These are phyloP conservation scores for Psettodes erumei DNA, from an alignment of 2,113 vertebrate species.

Conservation along the genomic window DNA sequence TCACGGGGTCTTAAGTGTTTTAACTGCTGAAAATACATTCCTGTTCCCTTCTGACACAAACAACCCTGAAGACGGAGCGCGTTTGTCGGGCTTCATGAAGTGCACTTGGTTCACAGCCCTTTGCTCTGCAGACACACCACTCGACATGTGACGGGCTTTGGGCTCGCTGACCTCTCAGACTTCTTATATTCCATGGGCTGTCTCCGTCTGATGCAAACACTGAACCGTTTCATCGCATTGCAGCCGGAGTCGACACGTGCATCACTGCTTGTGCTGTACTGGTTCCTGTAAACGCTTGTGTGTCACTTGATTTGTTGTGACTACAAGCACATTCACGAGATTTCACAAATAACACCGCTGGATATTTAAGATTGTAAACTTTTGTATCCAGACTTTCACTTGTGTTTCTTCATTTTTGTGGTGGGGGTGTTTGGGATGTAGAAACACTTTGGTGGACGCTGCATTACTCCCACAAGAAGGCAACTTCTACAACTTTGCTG, in stretches of 20 bases:
- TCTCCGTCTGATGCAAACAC: neutral
- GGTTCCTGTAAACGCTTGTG: neutral
- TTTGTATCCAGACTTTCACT: no score
- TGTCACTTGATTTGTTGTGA: neutral
- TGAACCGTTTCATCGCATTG: neutral
- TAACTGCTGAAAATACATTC: neutral
- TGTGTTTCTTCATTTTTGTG: no score
- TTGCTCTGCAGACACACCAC: constrained; percentile 8
- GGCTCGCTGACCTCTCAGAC: neutral
- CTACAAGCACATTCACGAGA: neutral
- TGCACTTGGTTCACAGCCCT: neutral
- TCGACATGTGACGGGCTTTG: constrained; percentile 8
- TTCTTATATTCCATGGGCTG: neutral
- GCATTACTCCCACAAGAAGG: no score
- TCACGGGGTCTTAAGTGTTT: no score
- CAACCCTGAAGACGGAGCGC: neutral
- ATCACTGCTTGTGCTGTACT: neutral
- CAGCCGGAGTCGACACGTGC: neutral
- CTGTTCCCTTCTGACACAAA: neutral
- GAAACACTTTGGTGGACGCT: no score
- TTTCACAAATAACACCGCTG: neutral
- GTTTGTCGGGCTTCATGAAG: neutral
- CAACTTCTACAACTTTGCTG: neutral
- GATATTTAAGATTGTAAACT: no score
- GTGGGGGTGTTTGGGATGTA: no score